Percentiles rank a stretch among this genome's conserved stretches.
Conservation (phyloP, 2,888 invertebrate species). For the Drosophila seclusa region DNA sequence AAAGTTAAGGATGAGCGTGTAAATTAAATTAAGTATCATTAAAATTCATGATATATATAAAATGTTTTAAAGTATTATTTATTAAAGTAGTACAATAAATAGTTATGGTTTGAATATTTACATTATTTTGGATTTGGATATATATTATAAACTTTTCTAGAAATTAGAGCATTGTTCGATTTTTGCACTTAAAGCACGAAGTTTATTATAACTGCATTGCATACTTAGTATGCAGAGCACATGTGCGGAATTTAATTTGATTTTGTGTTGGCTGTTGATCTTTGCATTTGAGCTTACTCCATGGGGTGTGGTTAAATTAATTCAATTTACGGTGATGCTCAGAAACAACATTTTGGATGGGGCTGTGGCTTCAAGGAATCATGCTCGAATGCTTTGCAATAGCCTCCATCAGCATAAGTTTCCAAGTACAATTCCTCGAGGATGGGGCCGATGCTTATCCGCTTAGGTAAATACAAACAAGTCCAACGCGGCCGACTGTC, state of each 20-base stretch:
- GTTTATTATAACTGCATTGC: conserved; percentile 27
- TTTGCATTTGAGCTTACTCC: conserved; percentile 19
- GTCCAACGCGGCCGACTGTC: conserved; percentile 15
- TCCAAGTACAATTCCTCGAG: conserved; percentile 18
- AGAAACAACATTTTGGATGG: conserved; percentile 5
- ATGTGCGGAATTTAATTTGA: conserved; percentile 13
- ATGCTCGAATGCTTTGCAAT: conserved; percentile 34
- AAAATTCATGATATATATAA: neutral
- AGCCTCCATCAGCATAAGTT: conserved; percentile 49
- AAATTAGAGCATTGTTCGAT: neutral
- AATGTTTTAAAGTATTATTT: neutral
- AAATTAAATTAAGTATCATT: neutral
- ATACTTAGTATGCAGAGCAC: conserved; percentile 18
- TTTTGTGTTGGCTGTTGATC: conserved; percentile 1
- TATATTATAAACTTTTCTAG: neutral
- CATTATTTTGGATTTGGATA: neutral
- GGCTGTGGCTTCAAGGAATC: conserved; percentile 1
- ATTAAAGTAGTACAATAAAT: neutral
- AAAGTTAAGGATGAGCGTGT: neutral
- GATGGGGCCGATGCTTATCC: conserved; percentile 48
- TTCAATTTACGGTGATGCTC: conserved; percentile 51
- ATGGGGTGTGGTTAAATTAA: conserved; percentile 53
- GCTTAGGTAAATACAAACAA: conserved; percentile 64
- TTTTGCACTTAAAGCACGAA: neutral
- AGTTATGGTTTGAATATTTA: neutral